A percentile compares a stretch with the other conserved stretches of the same genome.
These are phyloP conservation scores for Charadrius vociferus DNA, from an alignment of 2,113 vertebrate genomes.

Conservation along the genomic window DNA sequence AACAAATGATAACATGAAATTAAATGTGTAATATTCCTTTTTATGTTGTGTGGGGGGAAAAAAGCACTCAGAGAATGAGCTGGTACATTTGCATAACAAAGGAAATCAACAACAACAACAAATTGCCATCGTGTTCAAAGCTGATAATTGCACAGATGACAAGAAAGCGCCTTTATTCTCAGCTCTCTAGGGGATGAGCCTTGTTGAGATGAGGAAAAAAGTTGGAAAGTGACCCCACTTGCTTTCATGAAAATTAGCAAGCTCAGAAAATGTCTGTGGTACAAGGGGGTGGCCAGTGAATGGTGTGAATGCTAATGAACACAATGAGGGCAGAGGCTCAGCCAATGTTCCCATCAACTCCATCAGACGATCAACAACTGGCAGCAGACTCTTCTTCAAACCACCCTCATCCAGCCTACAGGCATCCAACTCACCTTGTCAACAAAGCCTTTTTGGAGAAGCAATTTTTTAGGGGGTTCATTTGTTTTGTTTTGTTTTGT, in stretches of 20 bases:
- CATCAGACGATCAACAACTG: neutral
- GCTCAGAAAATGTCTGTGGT: conserved; percentile 3
- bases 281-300: neutral
- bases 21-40: conserved; percentile 72
- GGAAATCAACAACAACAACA: conserved; percentile 82
- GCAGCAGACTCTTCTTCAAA: neutral
- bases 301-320: neutral
- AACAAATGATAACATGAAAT: conserved; percentile 66
- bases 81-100: conserved; percentile 81
- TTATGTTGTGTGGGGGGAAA: neutral
- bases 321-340: neutral
- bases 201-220: conserved; percentile 16
- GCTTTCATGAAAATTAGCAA: conserved; percentile 46
- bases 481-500: neutral
- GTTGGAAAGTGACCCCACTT: conserved; percentile 60
- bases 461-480: neutral
- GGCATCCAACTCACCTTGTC: neutral
- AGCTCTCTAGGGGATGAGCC: conserved; percentile 41
- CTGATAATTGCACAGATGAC: conserved; percentile 73
- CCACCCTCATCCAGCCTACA: neutral
- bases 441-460: neutral
- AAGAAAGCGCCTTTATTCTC: conserved; percentile 61
- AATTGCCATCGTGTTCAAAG: conserved; percentile 79
- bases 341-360: neutral
- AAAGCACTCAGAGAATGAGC: conserved; percentile 45